Percentiles rank a stretch among this genome's conserved stretches.
Evolutionary conservation across 2,888 invertebrate genomes (phyloP).

Genomic region (Nebria salina): DNA sequence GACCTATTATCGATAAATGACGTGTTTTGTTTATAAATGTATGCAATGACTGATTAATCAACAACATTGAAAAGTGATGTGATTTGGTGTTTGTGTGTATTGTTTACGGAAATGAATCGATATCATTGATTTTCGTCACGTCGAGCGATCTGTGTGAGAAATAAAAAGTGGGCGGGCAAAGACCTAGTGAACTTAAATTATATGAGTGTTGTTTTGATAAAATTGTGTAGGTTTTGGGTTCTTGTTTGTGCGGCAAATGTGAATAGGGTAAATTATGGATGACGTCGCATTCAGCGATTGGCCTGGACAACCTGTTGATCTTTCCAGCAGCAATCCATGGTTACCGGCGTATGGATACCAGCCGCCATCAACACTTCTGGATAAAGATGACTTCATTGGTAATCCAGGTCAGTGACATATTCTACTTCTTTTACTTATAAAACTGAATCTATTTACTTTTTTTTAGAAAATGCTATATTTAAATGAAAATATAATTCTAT

Average conservation of each 20-base stretch:
- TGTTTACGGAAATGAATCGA: conserved; percentile 28
- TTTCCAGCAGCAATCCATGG: conserved; percentile 77
- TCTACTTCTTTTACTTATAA: conserved; percentile 18
- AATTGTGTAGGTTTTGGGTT: conserved; percentile 25
- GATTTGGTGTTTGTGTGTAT: not conserved
- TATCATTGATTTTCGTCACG: conserved; percentile 27
- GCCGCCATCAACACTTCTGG: conserved; percentile 70
- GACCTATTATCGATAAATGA: conserved; percentile 31
- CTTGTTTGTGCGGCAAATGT: conserved; percentile 28
- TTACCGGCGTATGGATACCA: conserved; percentile 82
- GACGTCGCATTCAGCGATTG: conserved; percentile 73
- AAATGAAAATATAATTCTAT: too few species aligned
- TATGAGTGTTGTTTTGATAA: conserved; percentile 4
- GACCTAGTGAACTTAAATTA: conserved; percentile 30
- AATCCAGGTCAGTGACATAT: conserved; percentile 68
- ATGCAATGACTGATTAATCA: not conserved
- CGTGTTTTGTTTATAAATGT: conserved; percentile 25
- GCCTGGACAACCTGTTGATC: conserved; percentile 69
- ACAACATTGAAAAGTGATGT: not conserved
- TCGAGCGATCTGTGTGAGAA: not conserved
- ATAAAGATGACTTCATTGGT: conserved; percentile 66
- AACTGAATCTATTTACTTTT: not conserved
- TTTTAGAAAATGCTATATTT: too few species aligned
- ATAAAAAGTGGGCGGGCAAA: conserved; percentile 27
- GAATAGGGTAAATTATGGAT: conserved; percentile 61